Evolutionary conservation across 1,140 invertebrate genomes (phyloP), one percentile per base, ranked within the genome.

Genomic region (Euwallacea fornicatus): DNA sequence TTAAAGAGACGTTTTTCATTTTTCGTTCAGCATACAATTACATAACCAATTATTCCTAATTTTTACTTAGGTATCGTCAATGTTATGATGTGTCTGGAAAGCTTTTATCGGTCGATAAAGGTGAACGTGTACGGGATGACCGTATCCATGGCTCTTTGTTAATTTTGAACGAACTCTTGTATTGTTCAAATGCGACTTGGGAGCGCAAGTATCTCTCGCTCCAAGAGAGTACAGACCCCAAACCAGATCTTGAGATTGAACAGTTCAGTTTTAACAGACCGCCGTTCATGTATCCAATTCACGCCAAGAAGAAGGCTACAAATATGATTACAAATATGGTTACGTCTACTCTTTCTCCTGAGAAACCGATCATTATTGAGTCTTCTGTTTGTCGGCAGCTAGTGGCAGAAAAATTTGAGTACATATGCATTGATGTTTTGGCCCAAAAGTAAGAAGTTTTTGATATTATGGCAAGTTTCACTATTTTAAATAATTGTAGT

Each of bases 131-230:
- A 7, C 87, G 88, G 74, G 97, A 99, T 77, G 97, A 99, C 80
- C 87, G 91, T 79, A 89, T 96, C 33, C 97, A 99, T 81, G 96
- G 96, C 10, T 94, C 94, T 0, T 83, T 99, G 0, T 85, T 99
- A 10, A 93, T 99, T 10, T 83, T 98, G 2, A 98, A 98, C 84
- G 98, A 99, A 82, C 83, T 99, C 0, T 83, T 99, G 2, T 84
- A 97, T 72, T 97, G 95, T 78, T 93, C 94, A 56, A 97, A 98
- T 84, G 88, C 92, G 2, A 86, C 89, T 56, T 97, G 95, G 89
- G 97, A 96, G 79, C 85, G 86, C 16, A 88, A 90, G 71, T 93
- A 95, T 73, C 89, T 89, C 63, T 83, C 86, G n/a, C 79, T 96
- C 2, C 85, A 86, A 81, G 77, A 92, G 74, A 81, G 63, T 75